phyloP scores from a whole-genome alignment of 1,140 invertebrate species.

The Papilio polyxenes region DNA sequence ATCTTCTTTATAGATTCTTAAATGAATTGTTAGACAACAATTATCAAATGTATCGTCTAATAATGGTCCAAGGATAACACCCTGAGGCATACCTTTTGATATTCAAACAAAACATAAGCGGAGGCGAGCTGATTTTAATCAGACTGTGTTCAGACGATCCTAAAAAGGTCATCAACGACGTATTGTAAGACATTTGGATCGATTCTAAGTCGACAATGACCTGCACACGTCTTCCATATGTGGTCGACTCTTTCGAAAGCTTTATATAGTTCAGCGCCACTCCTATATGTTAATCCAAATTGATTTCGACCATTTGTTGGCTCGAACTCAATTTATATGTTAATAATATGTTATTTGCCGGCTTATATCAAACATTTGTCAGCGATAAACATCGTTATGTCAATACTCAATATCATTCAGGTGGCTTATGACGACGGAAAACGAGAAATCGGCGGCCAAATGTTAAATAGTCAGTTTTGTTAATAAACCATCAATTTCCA shows the following conservation, averaged over 20 bases:
- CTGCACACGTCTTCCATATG: slow-evolving; percentile 54
- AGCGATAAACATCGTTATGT: slow-evolving; percentile 15
- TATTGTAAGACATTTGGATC: slow-evolving; percentile 46
- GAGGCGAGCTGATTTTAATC: slow-evolving; percentile 57
- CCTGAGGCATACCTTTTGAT: slow-evolving; percentile 60
- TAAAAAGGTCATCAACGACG: slow-evolving; percentile 61
- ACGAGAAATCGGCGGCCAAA: not conserved
- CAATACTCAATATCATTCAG: not conserved
- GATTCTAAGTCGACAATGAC: slow-evolving; percentile 63
- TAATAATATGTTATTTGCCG: slow-evolving; percentile 5
- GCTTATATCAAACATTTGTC: slow-evolving; percentile 7
- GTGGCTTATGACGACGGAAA: not conserved
- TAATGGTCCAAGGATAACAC: slow-evolving; percentile 54
- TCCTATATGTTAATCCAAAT: slow-evolving; percentile 18
- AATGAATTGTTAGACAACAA: not conserved
- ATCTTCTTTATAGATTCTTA: slow-evolving; percentile 10
- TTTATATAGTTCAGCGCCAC: slow-evolving; percentile 39
- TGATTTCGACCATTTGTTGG: slow-evolving; percentile 10
- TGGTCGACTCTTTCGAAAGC: slow-evolving; percentile 61
- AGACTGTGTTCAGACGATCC: slow-evolving; percentile 54
- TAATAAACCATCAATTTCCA: not conserved
- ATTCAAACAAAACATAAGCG: slow-evolving; percentile 42
- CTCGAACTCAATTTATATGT: slow-evolving; percentile 18
- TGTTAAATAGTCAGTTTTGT: not conserved
- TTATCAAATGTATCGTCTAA: slow-evolving; percentile 35